Conservation (phyloP, 2,113 vertebrate species). For the Anseranas semipalmata region DNA sequence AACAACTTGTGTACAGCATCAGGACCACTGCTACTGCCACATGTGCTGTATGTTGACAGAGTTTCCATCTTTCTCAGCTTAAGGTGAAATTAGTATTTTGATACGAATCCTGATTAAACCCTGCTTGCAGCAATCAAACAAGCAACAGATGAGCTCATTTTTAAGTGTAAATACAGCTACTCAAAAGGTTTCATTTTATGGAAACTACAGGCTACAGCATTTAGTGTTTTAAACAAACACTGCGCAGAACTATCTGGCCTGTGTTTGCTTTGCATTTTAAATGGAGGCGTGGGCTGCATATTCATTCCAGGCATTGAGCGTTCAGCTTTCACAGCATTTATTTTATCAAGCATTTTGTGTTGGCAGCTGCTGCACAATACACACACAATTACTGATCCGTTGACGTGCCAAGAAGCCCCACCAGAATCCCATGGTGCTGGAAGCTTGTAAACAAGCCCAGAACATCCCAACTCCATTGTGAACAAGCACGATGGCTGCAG, state of each 20-base stretch:
- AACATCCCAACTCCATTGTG: neutral
- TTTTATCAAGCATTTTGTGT: neutral
- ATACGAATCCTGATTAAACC: neutral
- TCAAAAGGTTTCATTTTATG: neutral
- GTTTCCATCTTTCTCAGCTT: neutral
- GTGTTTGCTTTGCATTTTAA: neutral
- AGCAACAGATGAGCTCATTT: neutral
- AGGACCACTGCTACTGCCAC: too few relatives aligned
- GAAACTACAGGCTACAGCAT: neutral
- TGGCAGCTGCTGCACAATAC: neutral
- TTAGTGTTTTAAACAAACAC: neutral
- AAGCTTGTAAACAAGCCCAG: neutral
- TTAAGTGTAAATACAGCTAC: neutral
- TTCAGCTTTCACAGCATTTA: neutral
- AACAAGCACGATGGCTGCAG: neutral
- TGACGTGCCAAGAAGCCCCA: neutral
- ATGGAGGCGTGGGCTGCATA: neutral
- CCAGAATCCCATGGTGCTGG: neutral
- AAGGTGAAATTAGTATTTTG: neutral
- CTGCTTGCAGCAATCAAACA: neutral
- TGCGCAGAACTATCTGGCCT: neutral
- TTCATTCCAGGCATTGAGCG: neutral
- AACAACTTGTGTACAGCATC: neutral
- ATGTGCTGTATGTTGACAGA: neutral
- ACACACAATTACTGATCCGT: neutral